Evolutionary conservation across 2,797 vertebrate species (phyloP).

Genomic region (Enteromius trimaculatus): DNA sequence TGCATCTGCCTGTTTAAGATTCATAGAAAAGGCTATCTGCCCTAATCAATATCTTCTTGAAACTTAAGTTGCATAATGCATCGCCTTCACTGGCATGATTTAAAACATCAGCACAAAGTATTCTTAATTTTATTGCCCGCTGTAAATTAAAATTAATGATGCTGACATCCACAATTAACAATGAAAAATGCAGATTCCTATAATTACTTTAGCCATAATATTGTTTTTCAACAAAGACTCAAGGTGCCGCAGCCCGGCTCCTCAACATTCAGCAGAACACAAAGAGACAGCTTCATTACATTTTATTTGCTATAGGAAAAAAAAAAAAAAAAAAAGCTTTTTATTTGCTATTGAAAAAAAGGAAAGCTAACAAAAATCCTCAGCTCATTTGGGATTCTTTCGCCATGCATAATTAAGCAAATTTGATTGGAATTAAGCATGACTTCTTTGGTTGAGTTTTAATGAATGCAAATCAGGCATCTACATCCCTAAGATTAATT

Average conservation of each 20-base stretch:
- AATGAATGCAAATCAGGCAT: conserved; percentile 99
- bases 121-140: conserved; percentile 99
- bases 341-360: conserved; percentile 95
- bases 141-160: conserved; percentile 99
- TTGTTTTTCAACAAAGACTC: conserved; percentile 95
- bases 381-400: conserved; percentile 99
- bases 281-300: conserved; percentile 99
- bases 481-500: conserved; percentile 99
- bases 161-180: conserved; percentile 99
- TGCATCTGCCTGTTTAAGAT: conserved; percentile 83
- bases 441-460: conserved; percentile 99
- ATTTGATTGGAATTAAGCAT: conserved; percentile 99
- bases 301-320: conserved; percentile 99
- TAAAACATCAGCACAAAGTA: conserved; percentile 99
- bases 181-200: conserved; percentile 99
- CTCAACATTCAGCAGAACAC: conserved; percentile 97
- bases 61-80: conserved; percentile 86
- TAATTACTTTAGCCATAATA: conserved; percentile 99
- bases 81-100: conserved; percentile 91
- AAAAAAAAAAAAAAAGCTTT: conserved; percentile 79
- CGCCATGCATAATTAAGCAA: conserved; percentile 99
- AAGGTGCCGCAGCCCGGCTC: conserved; percentile 94
- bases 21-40: conserved; percentile 84
- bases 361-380: conserved; percentile 91
- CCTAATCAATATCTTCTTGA: conserved; percentile 87